phyloP scores from a whole-genome alignment of 2,888 invertebrate genomes.

The Tenthredo amoena region DNA sequence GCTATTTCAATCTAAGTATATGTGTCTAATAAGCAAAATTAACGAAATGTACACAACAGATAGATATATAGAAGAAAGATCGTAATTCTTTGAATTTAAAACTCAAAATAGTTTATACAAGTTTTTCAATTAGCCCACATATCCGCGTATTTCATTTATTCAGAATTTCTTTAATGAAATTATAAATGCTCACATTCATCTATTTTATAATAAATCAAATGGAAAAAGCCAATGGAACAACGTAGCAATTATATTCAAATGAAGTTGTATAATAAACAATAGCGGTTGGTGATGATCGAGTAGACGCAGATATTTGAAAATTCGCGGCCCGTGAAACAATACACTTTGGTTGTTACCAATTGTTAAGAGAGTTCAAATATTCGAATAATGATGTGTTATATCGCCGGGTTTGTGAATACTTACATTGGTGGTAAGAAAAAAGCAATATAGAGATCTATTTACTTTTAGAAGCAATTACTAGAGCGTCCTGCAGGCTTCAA shows the following conservation, averaged over 20 bases:
- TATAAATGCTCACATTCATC: background rate
- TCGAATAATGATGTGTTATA: background rate
- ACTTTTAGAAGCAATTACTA: constrained; percentile 29
- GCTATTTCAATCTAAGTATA: background rate
- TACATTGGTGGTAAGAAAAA: constrained; percentile 13
- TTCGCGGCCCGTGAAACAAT: constrained; percentile 1
- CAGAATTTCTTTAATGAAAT: background rate
- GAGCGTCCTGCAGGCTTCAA: constrained; percentile 53
- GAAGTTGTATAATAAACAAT: background rate
- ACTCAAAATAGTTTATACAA: background rate
- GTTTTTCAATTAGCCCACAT: background rate
- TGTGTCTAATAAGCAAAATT: background rate
- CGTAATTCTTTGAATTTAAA: background rate
- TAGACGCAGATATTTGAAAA: background rate
- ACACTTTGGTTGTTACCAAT: background rate
- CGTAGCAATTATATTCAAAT: background rate
- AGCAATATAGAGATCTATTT: background rate
- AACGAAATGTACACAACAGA: background rate
- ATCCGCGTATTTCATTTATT: background rate
- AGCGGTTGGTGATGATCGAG: background rate
- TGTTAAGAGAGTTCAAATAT: constrained; percentile 5
- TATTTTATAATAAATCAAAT: background rate
- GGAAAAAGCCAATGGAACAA: background rate
- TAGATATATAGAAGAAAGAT: background rate
- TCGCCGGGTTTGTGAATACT: background rate